Conservation (phyloP, 2,888 invertebrate genomes). For the Metallyticus violacea region DNA sequence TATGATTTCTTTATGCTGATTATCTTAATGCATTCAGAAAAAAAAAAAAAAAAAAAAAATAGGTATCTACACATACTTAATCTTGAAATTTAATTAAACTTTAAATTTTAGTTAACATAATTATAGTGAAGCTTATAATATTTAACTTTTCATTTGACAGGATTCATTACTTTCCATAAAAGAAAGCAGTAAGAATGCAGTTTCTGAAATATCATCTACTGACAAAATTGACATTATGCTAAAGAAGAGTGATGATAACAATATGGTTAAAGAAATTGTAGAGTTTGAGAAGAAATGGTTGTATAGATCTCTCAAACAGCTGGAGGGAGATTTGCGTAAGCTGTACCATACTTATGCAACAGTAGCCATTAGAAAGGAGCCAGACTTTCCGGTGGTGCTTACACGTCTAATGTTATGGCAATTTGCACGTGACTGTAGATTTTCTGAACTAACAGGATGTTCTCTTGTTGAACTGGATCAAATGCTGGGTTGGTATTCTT, state of each 20-base stretch:
- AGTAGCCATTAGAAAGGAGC: neutral
- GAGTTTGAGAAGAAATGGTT: neutral
- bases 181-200: neutral
- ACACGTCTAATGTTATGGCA: neutral
- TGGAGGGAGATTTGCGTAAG: neutral
- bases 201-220: neutral
- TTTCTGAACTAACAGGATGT: neutral
- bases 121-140: no score
- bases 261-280: neutral
- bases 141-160: no score
- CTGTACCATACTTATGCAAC: neutral
- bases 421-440: neutral
- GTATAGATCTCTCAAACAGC: neutral
- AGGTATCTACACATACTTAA: no score
- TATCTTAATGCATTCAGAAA: no score
- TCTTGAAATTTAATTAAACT: no score
- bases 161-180: no score
- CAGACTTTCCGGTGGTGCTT: neutral
- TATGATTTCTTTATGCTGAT: no score
- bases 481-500: neutral
- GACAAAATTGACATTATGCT: neutral
- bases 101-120: no score
- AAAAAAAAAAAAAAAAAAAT: no score
- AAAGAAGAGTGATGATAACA: neutral
- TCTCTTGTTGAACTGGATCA: neutral